phyloP scores from a whole-genome alignment of 2,888 invertebrate genomes.

The Rutpela maculata region DNA sequence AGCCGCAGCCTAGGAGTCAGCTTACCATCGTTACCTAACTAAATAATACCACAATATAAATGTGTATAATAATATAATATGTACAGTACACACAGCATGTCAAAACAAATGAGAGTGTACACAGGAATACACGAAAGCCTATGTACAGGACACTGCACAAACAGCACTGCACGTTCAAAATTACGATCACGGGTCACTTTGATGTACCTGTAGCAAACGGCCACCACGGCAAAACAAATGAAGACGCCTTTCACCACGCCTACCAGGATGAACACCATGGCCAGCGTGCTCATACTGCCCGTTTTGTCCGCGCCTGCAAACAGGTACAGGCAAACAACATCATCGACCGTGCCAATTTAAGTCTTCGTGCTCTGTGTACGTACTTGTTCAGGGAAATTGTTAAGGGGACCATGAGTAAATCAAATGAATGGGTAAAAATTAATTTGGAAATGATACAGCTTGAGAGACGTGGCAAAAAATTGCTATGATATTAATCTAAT shows the following conservation, averaged over 20 bases:
- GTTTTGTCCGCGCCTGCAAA: constrained; percentile 84
- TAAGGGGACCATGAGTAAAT: constrained; percentile 28
- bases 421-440: neutral
- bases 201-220: constrained; percentile 94
- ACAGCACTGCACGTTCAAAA: constrained; percentile 46
- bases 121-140: constrained; percentile 66
- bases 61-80: constrained; percentile 58
- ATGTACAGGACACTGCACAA: constrained; percentile 69
- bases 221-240: constrained; percentile 96
- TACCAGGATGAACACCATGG: constrained; percentile 94
- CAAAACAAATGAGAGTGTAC: constrained; percentile 59
- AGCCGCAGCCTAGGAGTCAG: constrained; percentile 35
- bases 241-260: constrained; percentile 95
- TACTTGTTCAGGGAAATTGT: constrained; percentile 49
- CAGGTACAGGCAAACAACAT: constrained; percentile 46
- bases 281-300: constrained; percentile 91
- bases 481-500: no score
- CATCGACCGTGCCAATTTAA: constrained; percentile 40
- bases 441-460: constrained; percentile 4
- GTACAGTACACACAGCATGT: constrained; percentile 70
- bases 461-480: neutral
- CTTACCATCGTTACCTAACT: constrained; percentile 26
- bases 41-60: constrained; percentile 39
- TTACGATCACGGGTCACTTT: constrained; percentile 40
- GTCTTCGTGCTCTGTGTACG: constrained; percentile 63